These are phyloP conservation scores for Trichacis sp. DNA, from an alignment of 2,888 invertebrate genomes.

Conservation along the genomic window DNA sequence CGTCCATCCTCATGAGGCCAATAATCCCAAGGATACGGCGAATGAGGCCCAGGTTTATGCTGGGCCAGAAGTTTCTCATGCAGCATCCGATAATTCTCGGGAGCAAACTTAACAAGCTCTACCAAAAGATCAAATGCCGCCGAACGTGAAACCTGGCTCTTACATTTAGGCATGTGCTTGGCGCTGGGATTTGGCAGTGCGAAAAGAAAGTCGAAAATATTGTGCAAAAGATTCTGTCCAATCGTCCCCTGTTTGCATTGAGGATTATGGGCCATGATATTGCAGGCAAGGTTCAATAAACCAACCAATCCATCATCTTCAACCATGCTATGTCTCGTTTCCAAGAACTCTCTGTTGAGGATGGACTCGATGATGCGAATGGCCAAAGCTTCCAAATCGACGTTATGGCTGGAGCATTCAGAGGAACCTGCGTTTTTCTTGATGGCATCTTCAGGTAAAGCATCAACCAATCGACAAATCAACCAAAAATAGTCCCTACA, in stretches of 20 bases:
- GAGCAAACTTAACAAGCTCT: conserved; percentile 86
- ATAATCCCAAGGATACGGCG: conserved; percentile 95
- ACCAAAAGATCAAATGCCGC: conserved; percentile 92
- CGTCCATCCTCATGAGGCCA: conserved; percentile 97
- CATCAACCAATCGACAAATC: conserved; percentile 88
- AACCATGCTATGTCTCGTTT: conserved; percentile 82
- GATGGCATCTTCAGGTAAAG: conserved; percentile 83
- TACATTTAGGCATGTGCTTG: conserved; percentile 92
- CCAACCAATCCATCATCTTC: conserved; percentile 94
- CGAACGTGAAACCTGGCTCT: conserved; percentile 88
- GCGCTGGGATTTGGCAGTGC: conserved; percentile 88
- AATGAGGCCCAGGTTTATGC: conserved; percentile 85
- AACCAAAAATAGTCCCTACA: conserved; percentile 96
- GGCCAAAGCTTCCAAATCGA: conserved; percentile 82
- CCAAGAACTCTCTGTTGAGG: conserved; percentile 83
- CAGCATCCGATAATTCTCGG: conserved; percentile 87
- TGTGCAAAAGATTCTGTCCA: conserved; percentile 77
- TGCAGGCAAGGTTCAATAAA: conserved; percentile 86
- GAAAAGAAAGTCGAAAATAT: conserved; percentile 89
- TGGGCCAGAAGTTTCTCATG: conserved; percentile 87
- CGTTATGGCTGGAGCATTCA: conserved; percentile 71
- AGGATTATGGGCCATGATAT: conserved; percentile 89
- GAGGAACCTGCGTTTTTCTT: conserved; percentile 73
- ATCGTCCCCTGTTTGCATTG: conserved; percentile 85
- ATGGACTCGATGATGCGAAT: conserved; percentile 82